phyloP scores from a whole-genome alignment of 2,888 invertebrate species.

The Resseliella maxima region DNA sequence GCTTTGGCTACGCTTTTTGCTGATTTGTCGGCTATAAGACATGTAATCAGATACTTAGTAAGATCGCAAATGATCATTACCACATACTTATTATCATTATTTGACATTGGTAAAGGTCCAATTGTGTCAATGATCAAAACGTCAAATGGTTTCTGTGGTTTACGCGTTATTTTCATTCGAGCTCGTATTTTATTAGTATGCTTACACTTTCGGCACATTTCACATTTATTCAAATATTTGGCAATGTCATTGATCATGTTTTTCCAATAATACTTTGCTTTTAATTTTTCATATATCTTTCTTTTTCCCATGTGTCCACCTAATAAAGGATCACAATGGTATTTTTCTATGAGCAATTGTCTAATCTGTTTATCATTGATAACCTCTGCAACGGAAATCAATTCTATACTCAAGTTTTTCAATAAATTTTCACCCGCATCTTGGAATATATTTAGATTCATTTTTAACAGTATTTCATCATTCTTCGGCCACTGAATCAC shows the following conservation, averaged over 20 bases:
- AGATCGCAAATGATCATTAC: background rate
- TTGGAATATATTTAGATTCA: background rate
- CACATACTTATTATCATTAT: background rate
- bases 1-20: constrained; percentile 58
- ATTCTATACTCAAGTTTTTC: background rate
- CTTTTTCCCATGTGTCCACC: background rate
- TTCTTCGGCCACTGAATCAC: constrained; percentile 5
- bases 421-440: background rate
- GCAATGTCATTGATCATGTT: background rate
- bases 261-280: background rate
- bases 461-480: background rate
- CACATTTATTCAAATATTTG: background rate
- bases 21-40: constrained; percentile 58
- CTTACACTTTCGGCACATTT: background rate
- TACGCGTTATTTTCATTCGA: background rate
- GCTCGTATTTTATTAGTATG: too few relatives aligned
- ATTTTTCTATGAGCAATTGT: background rate
- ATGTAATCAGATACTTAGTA: background rate
- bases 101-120: background rate
- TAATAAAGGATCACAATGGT: background rate
- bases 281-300: background rate
- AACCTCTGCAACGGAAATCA: background rate
- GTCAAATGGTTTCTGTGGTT: background rate
- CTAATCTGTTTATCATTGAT: background rate
- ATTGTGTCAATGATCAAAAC: constrained; percentile 5